These are phyloP conservation scores for Yponomeuta malinellus DNA, from an alignment of 2,888 invertebrate genomes.

Conservation along the genomic window DNA sequence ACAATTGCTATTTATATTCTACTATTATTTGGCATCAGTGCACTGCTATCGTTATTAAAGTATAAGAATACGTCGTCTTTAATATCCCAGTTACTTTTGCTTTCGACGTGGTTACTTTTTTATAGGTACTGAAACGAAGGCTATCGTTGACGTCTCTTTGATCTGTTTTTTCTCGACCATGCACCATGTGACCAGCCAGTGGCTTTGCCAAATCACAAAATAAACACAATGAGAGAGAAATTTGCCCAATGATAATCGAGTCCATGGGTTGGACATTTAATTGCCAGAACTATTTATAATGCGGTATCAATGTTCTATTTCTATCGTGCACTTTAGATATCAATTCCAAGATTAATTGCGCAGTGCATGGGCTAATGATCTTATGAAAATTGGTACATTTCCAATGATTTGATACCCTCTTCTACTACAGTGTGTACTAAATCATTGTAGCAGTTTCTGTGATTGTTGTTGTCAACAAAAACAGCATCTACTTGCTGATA, in stretches of 20 bases:
- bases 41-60: too few species aligned
- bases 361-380: slow-evolving; percentile 53
- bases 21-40: too few species aligned
- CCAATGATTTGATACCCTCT: slow-evolving; percentile 32
- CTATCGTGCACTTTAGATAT: slow-evolving; percentile 41
- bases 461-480: background rate
- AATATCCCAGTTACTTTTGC: slow-evolving; percentile 19
- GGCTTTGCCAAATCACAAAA: slow-evolving; percentile 8
- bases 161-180: background rate
- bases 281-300: background rate
- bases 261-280: background rate
- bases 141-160: background rate
- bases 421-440: background rate
- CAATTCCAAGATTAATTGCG: slow-evolving; percentile 53
- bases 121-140: background rate
- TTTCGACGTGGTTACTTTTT: background rate
- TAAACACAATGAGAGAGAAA: slow-evolving; percentile 21
- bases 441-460: background rate
- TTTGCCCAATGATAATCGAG: slow-evolving; percentile 20
- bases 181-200: background rate
- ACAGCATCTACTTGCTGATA: background rate
- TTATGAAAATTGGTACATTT: slow-evolving; percentile 53
- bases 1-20: too few species aligned
- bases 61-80: too few species aligned
- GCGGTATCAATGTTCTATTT: slow-evolving; percentile 35